phyloP scores from a whole-genome alignment of 2,113 vertebrate genomes.

The Delphinapterus leucas region DNA sequence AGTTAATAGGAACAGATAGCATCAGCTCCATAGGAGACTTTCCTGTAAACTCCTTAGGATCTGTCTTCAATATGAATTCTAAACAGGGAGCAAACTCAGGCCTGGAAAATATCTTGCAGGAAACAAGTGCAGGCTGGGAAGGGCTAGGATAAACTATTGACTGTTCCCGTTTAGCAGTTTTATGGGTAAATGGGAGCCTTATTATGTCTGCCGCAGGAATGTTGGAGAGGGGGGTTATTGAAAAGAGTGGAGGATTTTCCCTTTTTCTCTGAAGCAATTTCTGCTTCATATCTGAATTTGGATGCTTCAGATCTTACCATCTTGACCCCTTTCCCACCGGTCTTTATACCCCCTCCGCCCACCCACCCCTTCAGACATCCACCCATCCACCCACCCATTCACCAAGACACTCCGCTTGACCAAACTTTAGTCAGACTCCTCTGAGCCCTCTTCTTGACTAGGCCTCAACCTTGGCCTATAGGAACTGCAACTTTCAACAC shows the following conservation, averaged over 20 bases:
- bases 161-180: not conserved
- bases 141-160: not conserved
- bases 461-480: not conserved
- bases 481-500: not conserved
- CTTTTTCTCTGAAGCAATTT: not conserved
- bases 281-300: not conserved
- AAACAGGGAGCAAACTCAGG: not conserved
- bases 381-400: no score
- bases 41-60: not conserved
- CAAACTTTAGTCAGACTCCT: not conserved
- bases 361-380: not conserved
- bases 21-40: not conserved
- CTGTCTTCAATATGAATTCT: not conserved
- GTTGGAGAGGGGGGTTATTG: not conserved
- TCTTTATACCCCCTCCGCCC: not conserved
- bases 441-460: not conserved
- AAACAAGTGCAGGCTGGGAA: not conserved
- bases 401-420: not conserved
- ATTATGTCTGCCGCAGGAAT: not conserved
- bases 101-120: not conserved
- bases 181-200: not conserved
- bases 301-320: not conserved
- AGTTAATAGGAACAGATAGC: slow-evolving; percentile 22
- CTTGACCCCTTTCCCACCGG: not conserved
- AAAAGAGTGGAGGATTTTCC: not conserved